Evolutionary conservation across 2,113 vertebrate genomes (phyloP).

Genomic region (Lepisosteus oculatus): DNA sequence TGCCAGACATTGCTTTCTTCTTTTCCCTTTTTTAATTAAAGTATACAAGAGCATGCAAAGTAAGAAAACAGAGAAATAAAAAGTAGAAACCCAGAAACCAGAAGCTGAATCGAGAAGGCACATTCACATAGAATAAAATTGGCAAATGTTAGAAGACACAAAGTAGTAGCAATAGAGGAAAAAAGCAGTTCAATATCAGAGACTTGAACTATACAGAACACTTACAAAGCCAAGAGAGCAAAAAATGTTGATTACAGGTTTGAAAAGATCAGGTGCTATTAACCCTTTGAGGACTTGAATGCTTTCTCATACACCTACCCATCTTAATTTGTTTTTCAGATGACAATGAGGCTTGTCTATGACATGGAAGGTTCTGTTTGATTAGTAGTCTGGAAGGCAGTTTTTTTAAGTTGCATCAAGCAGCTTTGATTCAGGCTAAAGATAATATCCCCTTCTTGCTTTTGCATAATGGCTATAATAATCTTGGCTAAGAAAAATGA

Average conservation of each 20-base stretch:
- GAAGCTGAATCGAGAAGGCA: conserved; percentile 83
- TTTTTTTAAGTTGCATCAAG: too few species aligned
- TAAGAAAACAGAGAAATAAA: conserved; percentile 48
- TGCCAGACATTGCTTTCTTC: conserved; percentile 48
- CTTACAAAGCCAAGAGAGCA: conserved; percentile 69
- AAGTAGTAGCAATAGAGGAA: conserved; percentile 41
- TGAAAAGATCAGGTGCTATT: conserved; percentile 47
- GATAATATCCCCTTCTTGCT: too few species aligned
- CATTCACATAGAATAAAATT: conserved; percentile 85
- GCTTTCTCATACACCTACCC: not conserved
- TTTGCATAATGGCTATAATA: too few species aligned
- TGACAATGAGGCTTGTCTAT: too few species aligned
- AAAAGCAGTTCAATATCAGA: conserved; percentile 47
- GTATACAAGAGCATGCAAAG: conserved; percentile 74
- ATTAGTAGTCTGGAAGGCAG: too few species aligned
- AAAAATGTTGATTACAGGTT: conserved; percentile 48
- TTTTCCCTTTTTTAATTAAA: conserved; percentile 46
- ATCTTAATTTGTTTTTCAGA: too few species aligned
- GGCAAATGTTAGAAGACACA: conserved; percentile 62
- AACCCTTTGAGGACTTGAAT: conserved; percentile 73
- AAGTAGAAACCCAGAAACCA: conserved; percentile 51
- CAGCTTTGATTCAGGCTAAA: too few species aligned
- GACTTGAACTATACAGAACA: conserved; percentile 71
- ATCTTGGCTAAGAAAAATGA: too few species aligned
- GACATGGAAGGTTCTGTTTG: too few species aligned